Evolutionary conservation across 2,113 vertebrate genomes (phyloP), one percentile per base, ranked within the genome.

Genomic region (Aleadryas rufinucha): DNA sequence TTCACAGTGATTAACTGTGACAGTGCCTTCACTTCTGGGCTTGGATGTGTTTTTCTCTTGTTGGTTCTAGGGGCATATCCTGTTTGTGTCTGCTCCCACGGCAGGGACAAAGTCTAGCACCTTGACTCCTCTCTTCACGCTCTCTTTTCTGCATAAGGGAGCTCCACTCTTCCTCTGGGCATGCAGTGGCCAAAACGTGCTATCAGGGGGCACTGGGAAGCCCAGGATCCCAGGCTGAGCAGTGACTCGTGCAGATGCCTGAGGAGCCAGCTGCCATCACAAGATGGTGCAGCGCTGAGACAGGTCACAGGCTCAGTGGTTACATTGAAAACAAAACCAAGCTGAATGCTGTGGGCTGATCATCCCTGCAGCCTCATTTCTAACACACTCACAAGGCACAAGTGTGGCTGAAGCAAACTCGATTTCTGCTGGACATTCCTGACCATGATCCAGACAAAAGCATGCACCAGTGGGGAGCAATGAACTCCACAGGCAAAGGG

Each of bases 61-160:
- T 33, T 91, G 42, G 24, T 63, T 76, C 39, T 17, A 22, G 69
- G 33, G 56, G 13, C 47, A 22, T 30, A 20, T 4, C 30, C 45
- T 0, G 0, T 4, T n/a, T 53, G 19, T 57, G 31, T 41, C 53
- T 90, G 57, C 45, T 94, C 31, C 41, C 52, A 11, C 0, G 0
- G 23, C 61, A 79, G 61, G 18, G 15, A 70, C 47, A 24, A 6
- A 49, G 20, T 71, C 78, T 83, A 45, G 66, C 88, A 90, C 85
- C 31, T 72, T 41, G 39, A 20, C 24, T 56, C 45, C 30, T 75
- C 71, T 72, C 13, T 71, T 84, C 71, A 53, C 16, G 7, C 41
- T 59, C 84, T 41, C 16, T 28, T 49, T 37, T 60, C 27, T 45
- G 56, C 26, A 3, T 4, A 26, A 68, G 24, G 47, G 27, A 89